Evolutionary conservation across 2,113 vertebrate species (phyloP).

Genomic region (Cheirogaleus medius): DNA sequence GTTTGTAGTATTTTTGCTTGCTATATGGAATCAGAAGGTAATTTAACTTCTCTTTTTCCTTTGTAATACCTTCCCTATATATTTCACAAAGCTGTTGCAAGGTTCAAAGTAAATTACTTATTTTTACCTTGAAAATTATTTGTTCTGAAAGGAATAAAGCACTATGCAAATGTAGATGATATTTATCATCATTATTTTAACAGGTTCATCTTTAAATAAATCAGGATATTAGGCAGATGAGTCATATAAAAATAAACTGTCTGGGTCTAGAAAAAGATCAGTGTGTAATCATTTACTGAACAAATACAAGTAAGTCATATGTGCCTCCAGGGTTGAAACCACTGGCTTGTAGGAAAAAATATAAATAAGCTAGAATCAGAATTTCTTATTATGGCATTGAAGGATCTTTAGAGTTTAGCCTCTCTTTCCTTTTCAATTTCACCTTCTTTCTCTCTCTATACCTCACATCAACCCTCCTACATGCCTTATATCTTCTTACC

Average conservation of each 20-base stretch:
- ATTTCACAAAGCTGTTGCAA: not conserved
- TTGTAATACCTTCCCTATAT: not conserved
- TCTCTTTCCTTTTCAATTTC: not conserved
- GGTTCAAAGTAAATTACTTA: not conserved
- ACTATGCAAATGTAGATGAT: not conserved
- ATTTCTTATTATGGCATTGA: not conserved
- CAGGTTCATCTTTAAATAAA: not conserved
- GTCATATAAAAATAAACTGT: conserved; percentile 19
- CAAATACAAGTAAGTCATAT: not conserved
- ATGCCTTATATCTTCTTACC: no score
- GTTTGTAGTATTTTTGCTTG: not conserved
- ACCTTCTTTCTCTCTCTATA: not conserved
- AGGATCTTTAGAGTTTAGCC: not conserved
- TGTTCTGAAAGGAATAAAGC: conserved; percentile 33
- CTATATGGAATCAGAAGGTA: not conserved
- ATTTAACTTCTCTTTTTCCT: not conserved
- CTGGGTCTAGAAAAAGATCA: not conserved
- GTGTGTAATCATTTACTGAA: not conserved
- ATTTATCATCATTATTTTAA: conserved; percentile 42
- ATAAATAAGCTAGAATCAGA: not conserved
- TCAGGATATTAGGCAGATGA: not conserved
- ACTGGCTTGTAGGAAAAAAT: not conserved
- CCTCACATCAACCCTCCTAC: not conserved
- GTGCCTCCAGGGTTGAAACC: not conserved
- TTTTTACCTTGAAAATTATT: conserved; percentile 9